Conservation (phyloP, 2,797 vertebrate genomes). For the Nothura maculosa region DNA sequence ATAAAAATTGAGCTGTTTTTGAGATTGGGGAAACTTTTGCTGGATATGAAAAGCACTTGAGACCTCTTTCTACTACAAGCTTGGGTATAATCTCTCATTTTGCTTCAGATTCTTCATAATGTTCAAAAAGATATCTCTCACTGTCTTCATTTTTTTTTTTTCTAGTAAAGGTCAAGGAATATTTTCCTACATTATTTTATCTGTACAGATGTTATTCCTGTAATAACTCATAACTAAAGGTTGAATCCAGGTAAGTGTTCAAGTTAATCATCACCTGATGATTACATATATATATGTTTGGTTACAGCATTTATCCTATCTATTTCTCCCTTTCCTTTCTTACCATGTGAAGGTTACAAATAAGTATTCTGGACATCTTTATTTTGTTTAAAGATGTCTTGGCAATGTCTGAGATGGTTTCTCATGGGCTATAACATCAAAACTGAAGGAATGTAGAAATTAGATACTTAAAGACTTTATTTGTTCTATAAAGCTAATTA, state of each 20-base stretch:
- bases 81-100: not conserved
- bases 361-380: not conserved
- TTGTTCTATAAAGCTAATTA: slow-evolving; percentile 66
- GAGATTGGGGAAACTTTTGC: not conserved
- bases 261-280: not conserved
- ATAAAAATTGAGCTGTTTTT: not conserved
- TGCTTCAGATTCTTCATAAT: not conserved
- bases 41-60: not conserved
- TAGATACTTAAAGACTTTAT: slow-evolving; percentile 61
- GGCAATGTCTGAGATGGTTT: slow-evolving; percentile 44
- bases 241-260: not conserved
- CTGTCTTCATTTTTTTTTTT: not conserved
- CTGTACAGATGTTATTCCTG: not conserved
- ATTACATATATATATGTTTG: not conserved
- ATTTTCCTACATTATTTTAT: not conserved
- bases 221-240: not conserved
- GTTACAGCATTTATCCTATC: not conserved
- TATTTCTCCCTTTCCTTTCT: not conserved
- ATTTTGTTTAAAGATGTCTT: slow-evolving; percentile 46
- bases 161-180: not conserved
- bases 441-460: slow-evolving; percentile 39
- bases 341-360: not conserved
- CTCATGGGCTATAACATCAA: slow-evolving; percentile 29
- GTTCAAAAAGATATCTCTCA: not conserved
- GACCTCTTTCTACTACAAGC: not conserved